Evolutionary conservation across 1,140 invertebrate species (phyloP), one percentile per base, ranked within the genome.

Genomic region (Macrobrachium rosenbergii): DNA sequence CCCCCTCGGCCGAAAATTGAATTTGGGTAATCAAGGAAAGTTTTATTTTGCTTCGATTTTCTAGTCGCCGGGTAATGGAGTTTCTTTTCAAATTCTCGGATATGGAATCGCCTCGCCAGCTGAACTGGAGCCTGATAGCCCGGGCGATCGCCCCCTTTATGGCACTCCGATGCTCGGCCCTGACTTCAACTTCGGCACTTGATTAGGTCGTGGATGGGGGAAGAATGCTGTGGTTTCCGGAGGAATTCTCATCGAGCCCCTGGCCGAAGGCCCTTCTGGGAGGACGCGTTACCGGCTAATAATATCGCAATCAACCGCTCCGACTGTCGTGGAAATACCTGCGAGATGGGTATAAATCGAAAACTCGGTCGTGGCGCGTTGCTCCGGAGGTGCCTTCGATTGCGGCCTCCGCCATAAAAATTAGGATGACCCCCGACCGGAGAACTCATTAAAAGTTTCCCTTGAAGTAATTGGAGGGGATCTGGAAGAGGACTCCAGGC

Each of bases 11-110:
- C 75, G 85, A 87, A 87, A 87, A 87, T 87, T 87, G 85, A 87
- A 87, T 87, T 87, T 81, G 72, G 85, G 85, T 87, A 87, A 87
- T 87, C 85, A 87, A 87, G 64, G 85, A 87, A 87, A 87, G 78
- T 87, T 87, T 87, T 87, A 87, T 87, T 87, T 82, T 82, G 85
- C 78, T 87, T 87, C 84, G 84, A 87, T 87, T 87, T 80, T 87
- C 84, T 79, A 81, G 78, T 64, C 84, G 84, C 84, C 72, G 64
- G 52, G 84, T 52, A 82, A 75, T 73, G 78, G 77, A 82, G 78
- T 80, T 87, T 87, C 84, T 81, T 87, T 87, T 87, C 84, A 64
- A 78, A 73, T 87, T 87, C 78, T 82, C 64, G 84, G 84, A 87
- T 87, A 87, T 87, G 78, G 78, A 87, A 87, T 87, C 84, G 84